Conservation (phyloP, 64 coral and sea anemone genomes). For the Platygyra sinensis region DNA sequence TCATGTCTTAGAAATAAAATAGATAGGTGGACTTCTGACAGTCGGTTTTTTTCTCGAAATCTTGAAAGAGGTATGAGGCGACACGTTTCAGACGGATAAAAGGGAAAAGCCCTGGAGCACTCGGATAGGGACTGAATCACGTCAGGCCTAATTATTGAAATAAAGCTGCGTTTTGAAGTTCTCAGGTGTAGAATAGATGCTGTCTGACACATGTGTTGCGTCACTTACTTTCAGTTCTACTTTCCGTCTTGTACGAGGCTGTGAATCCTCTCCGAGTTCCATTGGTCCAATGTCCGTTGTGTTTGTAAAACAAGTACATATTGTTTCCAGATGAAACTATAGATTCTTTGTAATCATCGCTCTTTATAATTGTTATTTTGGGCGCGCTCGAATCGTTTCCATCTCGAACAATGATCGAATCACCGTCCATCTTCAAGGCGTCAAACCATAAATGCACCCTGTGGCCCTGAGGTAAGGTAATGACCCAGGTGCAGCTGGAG, state of each 20-base stretch:
- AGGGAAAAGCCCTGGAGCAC: no score
- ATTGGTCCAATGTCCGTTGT: constrained; percentile 83
- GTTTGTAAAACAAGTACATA: constrained; percentile 81
- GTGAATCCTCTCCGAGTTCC: constrained; percentile 77
- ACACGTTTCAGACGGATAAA: no score
- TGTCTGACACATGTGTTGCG: neutral
- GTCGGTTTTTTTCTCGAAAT: no score
- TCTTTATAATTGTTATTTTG: constrained; percentile 56
- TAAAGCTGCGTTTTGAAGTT: no score
- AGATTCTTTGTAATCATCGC: neutral
- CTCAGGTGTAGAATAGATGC: no score
- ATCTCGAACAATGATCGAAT: constrained; percentile 72
- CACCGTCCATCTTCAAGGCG: constrained; percentile 72
- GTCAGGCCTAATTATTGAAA: no score
- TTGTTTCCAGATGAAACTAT: constrained; percentile 64
- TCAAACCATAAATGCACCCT: constrained; percentile 86
- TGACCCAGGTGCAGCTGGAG: constrained; percentile 69
- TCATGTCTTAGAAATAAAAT: no score
- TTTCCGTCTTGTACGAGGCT: constrained; percentile 70
- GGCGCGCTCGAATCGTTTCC: constrained; percentile 71
- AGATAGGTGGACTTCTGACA: no score
- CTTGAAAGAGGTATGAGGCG: no score
- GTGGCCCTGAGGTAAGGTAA: constrained; percentile 42
- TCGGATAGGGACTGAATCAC: no score
- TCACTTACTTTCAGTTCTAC: constrained; percentile 71